These are phyloP conservation scores for Drosophila biarmipes DNA, from an alignment of 1,140 invertebrate genomes.

Conservation along the genomic window DNA sequence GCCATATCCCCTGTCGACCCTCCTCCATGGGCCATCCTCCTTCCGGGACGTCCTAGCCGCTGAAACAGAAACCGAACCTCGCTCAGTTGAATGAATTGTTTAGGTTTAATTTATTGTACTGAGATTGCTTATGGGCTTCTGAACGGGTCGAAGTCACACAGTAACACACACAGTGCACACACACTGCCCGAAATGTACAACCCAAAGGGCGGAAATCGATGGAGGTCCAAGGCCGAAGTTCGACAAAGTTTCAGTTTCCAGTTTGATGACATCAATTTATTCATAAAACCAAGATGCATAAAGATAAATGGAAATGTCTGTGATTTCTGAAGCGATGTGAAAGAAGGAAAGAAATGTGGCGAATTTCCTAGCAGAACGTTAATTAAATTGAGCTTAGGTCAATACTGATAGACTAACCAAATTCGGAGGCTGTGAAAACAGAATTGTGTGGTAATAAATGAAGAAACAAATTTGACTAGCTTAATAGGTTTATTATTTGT, in stretches of 20 bases:
- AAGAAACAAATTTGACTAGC: neutral
- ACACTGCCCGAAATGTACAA: conserved; percentile 19
- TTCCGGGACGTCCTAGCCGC: conserved; percentile 21
- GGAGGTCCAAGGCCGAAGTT: conserved; percentile 32
- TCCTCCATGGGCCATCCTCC: neutral
- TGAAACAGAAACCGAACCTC: conserved; percentile 44
- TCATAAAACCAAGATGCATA: conserved; percentile 31
- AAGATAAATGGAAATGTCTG: conserved; percentile 28
- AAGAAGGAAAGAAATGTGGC: neutral
- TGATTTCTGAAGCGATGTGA: conserved; percentile 15
- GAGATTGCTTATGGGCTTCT: conserved; percentile 50
- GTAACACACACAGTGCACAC: conserved; percentile 6
- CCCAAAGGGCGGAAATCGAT: conserved; percentile 7
- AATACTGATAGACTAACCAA: neutral
- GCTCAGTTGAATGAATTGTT: conserved; percentile 67
- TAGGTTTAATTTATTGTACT: conserved; percentile 75
- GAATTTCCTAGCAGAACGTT: neutral
- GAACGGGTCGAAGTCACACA: conserved; percentile 23
- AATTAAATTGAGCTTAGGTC: conserved; percentile 8
- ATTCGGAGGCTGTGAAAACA: neutral
- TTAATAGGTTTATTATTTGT: neutral
- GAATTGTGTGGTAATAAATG: too few relatives aligned
- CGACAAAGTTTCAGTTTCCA: conserved; percentile 34
- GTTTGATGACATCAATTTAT: conserved; percentile 48
- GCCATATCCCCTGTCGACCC: neutral